Conservation (phyloP, 2,888 invertebrate species). For the Erebia epiphron region DNA sequence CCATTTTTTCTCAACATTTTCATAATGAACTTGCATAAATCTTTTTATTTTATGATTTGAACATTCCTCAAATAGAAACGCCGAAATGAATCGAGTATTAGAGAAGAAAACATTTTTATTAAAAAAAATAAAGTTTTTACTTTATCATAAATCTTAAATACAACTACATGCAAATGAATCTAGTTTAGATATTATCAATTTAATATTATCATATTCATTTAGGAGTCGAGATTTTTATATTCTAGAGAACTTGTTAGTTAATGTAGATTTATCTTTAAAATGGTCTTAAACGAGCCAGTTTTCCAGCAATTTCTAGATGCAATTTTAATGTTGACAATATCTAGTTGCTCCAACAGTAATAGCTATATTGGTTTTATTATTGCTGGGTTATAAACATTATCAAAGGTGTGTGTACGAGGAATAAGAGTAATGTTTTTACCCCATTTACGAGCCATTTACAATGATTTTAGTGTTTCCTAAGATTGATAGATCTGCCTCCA, state of each 20-base stretch:
- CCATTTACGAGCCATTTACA: too few species aligned
- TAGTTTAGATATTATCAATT: slow-evolving; percentile 25
- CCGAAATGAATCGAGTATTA: neutral
- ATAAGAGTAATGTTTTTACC: too few species aligned
- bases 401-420: too few species aligned
- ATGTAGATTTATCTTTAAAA: neutral
- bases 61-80: neutral
- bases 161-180: slow-evolving; percentile 32
- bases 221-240: slow-evolving; percentile 6
- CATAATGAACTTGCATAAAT: too few species aligned
- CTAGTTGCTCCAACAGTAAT: too few species aligned
- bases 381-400: too few species aligned
- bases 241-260: neutral
- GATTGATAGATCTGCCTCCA: too few species aligned
- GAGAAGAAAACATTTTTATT: neutral
- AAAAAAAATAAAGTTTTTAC: too few species aligned
- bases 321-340: neutral
- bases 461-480: too few species aligned
- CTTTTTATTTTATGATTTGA: neutral
- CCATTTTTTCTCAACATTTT: too few species aligned
- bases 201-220: slow-evolving; percentile 19
- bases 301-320: slow-evolving; percentile 2
- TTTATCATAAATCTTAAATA: slow-evolving; percentile 21
- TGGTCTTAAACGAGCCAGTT: slow-evolving; percentile 1
- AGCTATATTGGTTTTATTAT: too few species aligned